Percentiles rank a stretch among this genome's conserved stretches.
Conservation (phyloP, 2,888 invertebrate genomes). For the Plusia festucae region DNA sequence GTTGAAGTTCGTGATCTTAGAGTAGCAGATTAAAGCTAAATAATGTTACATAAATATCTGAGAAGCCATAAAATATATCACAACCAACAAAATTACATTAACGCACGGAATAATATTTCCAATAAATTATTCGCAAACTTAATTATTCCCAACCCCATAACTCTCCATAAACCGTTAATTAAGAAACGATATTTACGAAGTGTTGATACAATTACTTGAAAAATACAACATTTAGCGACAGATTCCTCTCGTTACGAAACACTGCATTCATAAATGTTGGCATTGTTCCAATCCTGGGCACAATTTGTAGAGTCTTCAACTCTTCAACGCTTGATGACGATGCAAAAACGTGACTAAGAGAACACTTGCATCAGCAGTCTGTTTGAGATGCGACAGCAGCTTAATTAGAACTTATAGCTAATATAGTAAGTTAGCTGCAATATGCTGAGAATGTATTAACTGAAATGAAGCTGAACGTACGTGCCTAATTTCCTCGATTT, state of each 20-base stretch:
- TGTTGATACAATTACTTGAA: constrained; percentile 36
- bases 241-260: constrained; percentile 79
- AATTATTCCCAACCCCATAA: background rate
- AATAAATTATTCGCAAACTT: background rate
- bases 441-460: background rate
- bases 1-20: too few relatives aligned
- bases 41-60: too few relatives aligned
- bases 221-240: constrained; percentile 52
- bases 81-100: background rate
- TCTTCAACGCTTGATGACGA: constrained; percentile 73
- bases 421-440: constrained; percentile 37
- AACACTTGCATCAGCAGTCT: constrained; percentile 58
- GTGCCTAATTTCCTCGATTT: background rate
- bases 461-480: background rate
- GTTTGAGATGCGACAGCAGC: constrained; percentile 55
- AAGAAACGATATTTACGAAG: constrained; percentile 34
- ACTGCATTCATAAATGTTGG: constrained; percentile 84
- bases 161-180: constrained; percentile 19
- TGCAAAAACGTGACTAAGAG: constrained; percentile 79
- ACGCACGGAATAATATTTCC: background rate
- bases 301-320: constrained; percentile 76
- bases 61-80: too few relatives aligned
- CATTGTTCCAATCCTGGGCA: constrained; percentile 74
- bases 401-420: constrained; percentile 58
- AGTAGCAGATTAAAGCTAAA: background rate